Conservation (phyloP, 2,113 vertebrate genomes). For the Circaetus cinerascens region DNA sequence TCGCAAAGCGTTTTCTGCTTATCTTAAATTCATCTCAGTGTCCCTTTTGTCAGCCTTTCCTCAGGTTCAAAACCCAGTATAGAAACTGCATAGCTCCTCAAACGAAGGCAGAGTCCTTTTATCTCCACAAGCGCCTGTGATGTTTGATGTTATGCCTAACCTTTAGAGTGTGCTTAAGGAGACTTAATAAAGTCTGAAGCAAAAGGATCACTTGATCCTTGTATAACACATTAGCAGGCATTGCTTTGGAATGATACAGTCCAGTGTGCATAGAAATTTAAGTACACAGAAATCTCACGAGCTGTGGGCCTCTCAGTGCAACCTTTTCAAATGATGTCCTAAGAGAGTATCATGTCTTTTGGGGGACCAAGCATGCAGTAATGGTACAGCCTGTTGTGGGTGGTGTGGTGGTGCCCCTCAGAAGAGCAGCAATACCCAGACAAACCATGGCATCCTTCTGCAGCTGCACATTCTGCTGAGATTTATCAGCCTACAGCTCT, state of each 20-base stretch:
- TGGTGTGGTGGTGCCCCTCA: background rate
- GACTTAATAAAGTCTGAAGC: background rate
- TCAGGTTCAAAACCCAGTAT: background rate
- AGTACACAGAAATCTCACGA: background rate
- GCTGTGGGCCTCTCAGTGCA: background rate
- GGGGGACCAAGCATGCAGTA: background rate
- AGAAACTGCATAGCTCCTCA: background rate
- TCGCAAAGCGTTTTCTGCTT: background rate
- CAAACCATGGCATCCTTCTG: background rate
- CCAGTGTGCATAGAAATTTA: background rate
- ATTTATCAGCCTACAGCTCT: slow-evolving; percentile 1
- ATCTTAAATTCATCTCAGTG: background rate
- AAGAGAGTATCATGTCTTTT: background rate
- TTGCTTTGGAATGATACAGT: background rate
- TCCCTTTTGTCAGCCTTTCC: background rate
- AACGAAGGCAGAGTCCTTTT: background rate
- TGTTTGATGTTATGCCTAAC: slow-evolving; percentile 35
- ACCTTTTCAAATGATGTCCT: background rate
- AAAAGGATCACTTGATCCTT: background rate
- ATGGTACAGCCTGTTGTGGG: background rate
- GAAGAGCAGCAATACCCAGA: background rate
- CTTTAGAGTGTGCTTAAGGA: slow-evolving; percentile 33
- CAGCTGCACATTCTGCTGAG: slow-evolving; percentile 17
- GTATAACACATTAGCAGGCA: background rate
- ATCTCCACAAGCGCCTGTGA: background rate